Evolutionary conservation across 2,797 vertebrate genomes (phyloP).

Genomic region (Psittacula derbiana): DNA sequence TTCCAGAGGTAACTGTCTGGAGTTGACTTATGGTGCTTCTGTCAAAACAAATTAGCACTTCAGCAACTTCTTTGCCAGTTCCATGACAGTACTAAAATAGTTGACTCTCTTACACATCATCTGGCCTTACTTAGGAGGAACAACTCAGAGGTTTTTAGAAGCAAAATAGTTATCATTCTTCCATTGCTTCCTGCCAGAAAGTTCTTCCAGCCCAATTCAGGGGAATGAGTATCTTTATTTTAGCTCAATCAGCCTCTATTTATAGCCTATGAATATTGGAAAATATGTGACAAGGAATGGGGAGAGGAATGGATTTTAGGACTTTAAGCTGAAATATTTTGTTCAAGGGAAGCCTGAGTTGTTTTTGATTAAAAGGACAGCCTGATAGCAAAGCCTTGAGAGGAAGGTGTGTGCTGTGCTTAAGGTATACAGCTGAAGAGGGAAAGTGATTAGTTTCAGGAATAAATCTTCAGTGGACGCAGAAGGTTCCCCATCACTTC

Average conservation of each 20-base stretch:
- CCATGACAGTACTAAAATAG: conserved; percentile 16
- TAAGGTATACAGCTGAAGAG: not conserved
- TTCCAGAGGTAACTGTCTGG: not conserved
- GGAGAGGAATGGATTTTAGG: not conserved
- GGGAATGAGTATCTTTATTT: not conserved
- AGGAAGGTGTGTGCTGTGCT: not conserved
- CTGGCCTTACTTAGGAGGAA: not conserved
- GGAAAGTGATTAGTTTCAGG: not conserved
- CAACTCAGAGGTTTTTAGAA: not conserved
- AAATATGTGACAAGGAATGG: not conserved
- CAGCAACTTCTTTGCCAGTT: not conserved
- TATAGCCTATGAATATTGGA: not conserved
- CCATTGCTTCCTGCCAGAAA: not conserved
- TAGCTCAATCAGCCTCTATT: not conserved
- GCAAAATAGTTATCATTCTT: not conserved
- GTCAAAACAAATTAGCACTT: conserved; percentile 44
- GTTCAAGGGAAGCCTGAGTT: not conserved
- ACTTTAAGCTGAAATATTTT: not conserved
- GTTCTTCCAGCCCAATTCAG: not conserved
- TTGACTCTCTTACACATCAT: not conserved
- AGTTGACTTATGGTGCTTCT: not conserved
- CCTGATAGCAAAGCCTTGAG: not conserved
- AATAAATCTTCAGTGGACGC: not conserved
- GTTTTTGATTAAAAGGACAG: not conserved
- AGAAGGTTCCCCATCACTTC: not conserved